Conservation (phyloP, 2,797 vertebrate species). For the Clarias fuscus region DNA sequence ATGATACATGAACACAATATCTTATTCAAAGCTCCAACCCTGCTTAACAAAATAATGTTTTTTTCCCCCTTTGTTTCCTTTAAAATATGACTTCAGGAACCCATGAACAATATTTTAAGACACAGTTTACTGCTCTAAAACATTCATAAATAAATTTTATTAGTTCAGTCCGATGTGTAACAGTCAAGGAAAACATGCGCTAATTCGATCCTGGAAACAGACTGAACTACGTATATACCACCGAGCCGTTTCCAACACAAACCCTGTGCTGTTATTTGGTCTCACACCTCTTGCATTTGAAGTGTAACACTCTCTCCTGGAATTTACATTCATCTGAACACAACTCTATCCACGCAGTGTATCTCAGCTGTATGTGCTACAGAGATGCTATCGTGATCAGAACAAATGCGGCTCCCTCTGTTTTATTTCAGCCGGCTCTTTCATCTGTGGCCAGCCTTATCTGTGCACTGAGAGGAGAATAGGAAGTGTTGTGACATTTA, state of each 20-base stretch:
- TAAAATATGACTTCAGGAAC: not conserved
- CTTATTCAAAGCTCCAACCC: not conserved
- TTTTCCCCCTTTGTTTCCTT: not conserved
- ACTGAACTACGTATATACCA: not conserved
- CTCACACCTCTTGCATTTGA: constrained; percentile 46
- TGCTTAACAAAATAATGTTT: not conserved
- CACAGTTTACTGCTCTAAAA: constrained; percentile 5
- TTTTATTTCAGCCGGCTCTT: constrained; percentile 71
- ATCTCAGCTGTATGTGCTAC: constrained; percentile 62
- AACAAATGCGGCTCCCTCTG: constrained; percentile 65
- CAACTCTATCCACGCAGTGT: constrained; percentile 56
- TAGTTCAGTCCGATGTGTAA: not conserved
- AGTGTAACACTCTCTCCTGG: constrained; percentile 47
- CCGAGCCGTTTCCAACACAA: constrained; percentile 18
- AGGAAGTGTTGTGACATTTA: constrained; percentile 69
- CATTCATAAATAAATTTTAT: constrained; percentile 8
- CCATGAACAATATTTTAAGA: not conserved
- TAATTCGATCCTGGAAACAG: constrained; percentile 13
- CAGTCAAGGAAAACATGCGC: constrained; percentile 1
- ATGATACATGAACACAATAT: not conserved
- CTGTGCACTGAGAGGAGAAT: constrained; percentile 56
- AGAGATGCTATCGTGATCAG: constrained; percentile 68
- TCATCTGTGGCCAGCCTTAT: constrained; percentile 71
- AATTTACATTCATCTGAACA: constrained; percentile 57
- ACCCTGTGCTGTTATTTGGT: constrained; percentile 33